These are phyloP conservation scores for Hycleus cichorii DNA, from an alignment of 1,140 invertebrate genomes.

Conservation along the genomic window DNA sequence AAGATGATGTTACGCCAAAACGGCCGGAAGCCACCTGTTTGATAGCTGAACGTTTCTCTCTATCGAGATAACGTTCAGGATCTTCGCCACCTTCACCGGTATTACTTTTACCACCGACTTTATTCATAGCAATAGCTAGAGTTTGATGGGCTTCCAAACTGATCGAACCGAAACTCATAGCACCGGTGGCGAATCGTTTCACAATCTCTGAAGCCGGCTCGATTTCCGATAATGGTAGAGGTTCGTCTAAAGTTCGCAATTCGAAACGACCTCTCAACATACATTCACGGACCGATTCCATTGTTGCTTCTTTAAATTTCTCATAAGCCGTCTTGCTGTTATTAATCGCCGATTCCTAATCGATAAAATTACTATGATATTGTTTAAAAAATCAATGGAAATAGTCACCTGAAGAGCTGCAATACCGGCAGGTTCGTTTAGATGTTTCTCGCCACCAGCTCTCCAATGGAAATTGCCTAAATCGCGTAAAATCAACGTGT, in stretches of 20 bases:
- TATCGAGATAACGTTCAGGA: conserved; percentile 72
- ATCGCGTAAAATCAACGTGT: conserved; percentile 80
- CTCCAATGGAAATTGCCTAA: conserved; percentile 96
- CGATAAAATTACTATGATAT: too few species aligned
- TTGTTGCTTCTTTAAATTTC: conserved; percentile 77
- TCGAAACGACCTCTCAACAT: conserved; percentile 91
- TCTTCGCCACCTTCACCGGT: conserved; percentile 94
- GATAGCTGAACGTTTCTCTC: conserved; percentile 72
- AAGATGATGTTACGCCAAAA: conserved; percentile 96
- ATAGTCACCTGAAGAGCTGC: conserved; percentile 57
- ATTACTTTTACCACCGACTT: conserved; percentile 91
- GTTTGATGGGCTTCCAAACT: conserved; percentile 91
- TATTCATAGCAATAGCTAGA: conserved; percentile 95
- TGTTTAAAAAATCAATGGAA: too few species aligned
- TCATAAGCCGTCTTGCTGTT: conserved; percentile 83
- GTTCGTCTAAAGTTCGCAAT: conserved; percentile 64
- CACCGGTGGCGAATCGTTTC: conserved; percentile 74
- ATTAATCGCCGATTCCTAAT: conserved; percentile 64
- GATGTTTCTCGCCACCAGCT: conserved; percentile 93
- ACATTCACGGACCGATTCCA: conserved; percentile 80
- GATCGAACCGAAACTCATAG: conserved; percentile 92
- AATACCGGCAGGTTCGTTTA: conserved; percentile 93
- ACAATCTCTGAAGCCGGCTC: conserved; percentile 92
- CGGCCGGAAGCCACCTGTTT: conserved; percentile 95
- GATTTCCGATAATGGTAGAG: conserved; percentile 80